Evolutionary conservation across 1,140 invertebrate species (phyloP).

Genomic region (Aethina tumida): DNA sequence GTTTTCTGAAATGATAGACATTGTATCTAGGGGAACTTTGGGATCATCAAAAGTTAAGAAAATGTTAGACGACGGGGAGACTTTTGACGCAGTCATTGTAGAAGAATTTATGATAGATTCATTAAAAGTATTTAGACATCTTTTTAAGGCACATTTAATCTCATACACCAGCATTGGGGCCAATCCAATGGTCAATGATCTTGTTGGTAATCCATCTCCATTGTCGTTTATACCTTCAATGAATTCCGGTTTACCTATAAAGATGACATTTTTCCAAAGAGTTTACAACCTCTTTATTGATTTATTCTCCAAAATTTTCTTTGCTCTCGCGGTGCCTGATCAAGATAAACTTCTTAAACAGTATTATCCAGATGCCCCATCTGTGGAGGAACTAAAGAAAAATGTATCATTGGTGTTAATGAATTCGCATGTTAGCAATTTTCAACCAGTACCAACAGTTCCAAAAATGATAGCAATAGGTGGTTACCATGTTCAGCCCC

Average conservation of each 20-base stretch:
- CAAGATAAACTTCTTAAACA: slow-evolving; percentile 35
- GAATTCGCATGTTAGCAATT: slow-evolving; percentile 46
- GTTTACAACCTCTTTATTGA: slow-evolving; percentile 29
- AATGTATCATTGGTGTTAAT: slow-evolving; percentile 43
- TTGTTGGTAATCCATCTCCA: slow-evolving; percentile 34
- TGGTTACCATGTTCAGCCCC: slow-evolving; percentile 39
- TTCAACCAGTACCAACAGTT: slow-evolving; percentile 41
- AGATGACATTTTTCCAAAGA: slow-evolving; percentile 39
- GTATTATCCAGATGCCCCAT: slow-evolving; percentile 37
- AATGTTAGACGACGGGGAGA: slow-evolving; percentile 25
- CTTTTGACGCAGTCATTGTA: slow-evolving; percentile 39
- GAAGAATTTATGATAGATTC: slow-evolving; percentile 39
- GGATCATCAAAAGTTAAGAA: slow-evolving; percentile 12
- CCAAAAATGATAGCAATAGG: slow-evolving; percentile 46
- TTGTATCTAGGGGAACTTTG: no score
- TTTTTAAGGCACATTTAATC: slow-evolving; percentile 35
- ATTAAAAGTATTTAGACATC: slow-evolving; percentile 32
- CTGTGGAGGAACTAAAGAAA: slow-evolving; percentile 38
- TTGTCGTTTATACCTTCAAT: slow-evolving; percentile 32
- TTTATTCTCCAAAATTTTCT: neutral
- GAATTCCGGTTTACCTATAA: slow-evolving; percentile 24
- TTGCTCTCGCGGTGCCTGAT: slow-evolving; percentile 22
- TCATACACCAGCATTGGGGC: slow-evolving; percentile 32
- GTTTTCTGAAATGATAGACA: no score
- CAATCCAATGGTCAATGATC: slow-evolving; percentile 15